Base-by-base conservation (phyloP, 1,140 invertebrate species). In the Globodera rostochiensis region DNA sequence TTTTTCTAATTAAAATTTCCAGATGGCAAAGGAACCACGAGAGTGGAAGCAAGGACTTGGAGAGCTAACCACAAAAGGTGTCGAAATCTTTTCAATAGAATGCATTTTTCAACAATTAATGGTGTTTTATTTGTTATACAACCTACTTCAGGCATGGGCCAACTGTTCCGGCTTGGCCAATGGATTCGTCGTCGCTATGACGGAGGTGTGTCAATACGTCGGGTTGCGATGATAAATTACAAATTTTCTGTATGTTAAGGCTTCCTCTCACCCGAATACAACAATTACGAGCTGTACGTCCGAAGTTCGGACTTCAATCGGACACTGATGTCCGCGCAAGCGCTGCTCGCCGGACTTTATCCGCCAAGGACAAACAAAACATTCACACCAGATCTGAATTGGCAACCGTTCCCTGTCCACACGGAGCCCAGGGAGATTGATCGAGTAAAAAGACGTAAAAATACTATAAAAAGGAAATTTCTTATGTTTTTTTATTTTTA, bases 401-500 rank as follows among this genome's bases (percentile, higher is more conserved):
- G 90, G 90, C 84, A 87, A 57, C 90, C 90, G 13, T 89, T 91
- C 80, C 90, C 90, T 6, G 88, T 90, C 8, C 90, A 90, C 78
- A 91, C 89, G 7, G 70, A 86, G 45, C 86, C 90, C 0, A 84
- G 82, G 57, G 47, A 15, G 11, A 67, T 36, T n/a, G 85, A 86
- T 64, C 86, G 81, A 45, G 84, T 85, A 77, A 79, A 79, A 19
- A 7, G 46, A 64, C 73, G 71, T 46, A 36, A 36, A 36, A 36
- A 36, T 36, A 36, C 36, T 2, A 36, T 1, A 36, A 36, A 36
- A 1, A 3, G 36, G 36, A 3, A 36, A 36, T 36, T 36, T 36
- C 36, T 36, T 75, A 82, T 11, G 6, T 84, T 83, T 15, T 84
- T 69, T 81, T 47, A n/a, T 75, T 7, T 25, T 75, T 9, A 11